Base-by-base conservation (phyloP, 2,888 invertebrate genomes). In the Dichetophora obliterata region DNA sequence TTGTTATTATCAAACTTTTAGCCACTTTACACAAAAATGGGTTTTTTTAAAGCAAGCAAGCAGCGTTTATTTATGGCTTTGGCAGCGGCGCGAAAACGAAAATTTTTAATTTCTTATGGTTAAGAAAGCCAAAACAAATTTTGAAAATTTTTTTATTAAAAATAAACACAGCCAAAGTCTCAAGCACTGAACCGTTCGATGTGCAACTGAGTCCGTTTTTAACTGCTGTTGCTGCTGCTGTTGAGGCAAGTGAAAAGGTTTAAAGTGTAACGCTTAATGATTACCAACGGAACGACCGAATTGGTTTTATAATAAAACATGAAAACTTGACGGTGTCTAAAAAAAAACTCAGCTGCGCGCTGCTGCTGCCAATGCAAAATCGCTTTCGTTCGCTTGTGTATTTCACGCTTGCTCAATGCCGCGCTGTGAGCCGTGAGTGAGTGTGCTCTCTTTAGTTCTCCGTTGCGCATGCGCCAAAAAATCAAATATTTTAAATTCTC, bases 221-320 rank as follows among this genome's bases (percentile, higher is more conserved):
- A 5, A 24, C 5, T 24, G 48, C 11, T 68, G 27, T 11, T 50
- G 48, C 34, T 37, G 37, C 43, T 22, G 22, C 27, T 61, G 54
- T 9, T 24, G 34, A 68, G 50, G 48, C 59, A 75, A 80, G 79
- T 77, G 79, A 71, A 78, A 74, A 80, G 79, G 75, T 79, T 82
- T 81, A 80, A 80, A 78, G 81, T 81, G 80, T 80, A 78, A 80
- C 81, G 80, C 79, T 82, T 81, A 82, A 82, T 82, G 82, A 81
- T 78, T 82, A 81, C 78, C 80, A 80, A 76, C 80, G 79, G 80
- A 77, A 81, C 80, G 78, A 77, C 76, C 75, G 81, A 80, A 81
- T 81, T 80, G 82, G 80, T 82, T 82, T 81, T 82, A 82, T 82
- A 82, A 48, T 81, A 79, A 80, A 82, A 80, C 74, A 75, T 52